phyloP scores from a whole-genome alignment of 2,888 invertebrate genomes.

The Timandra comae region DNA sequence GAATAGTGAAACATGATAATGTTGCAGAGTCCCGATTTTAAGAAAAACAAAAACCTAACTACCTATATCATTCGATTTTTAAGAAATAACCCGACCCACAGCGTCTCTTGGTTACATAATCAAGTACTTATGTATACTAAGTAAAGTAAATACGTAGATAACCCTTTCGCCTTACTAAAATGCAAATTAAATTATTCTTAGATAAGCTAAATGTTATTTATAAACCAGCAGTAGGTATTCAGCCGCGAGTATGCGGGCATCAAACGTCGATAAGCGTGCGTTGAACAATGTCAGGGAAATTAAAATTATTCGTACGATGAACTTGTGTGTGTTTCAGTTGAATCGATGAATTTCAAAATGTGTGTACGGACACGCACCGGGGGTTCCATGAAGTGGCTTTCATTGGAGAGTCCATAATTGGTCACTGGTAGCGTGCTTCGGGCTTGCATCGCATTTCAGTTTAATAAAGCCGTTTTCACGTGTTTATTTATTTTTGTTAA shows the following conservation, averaged over 20 bases:
- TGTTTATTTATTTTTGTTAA: too few species aligned
- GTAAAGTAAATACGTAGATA: too few species aligned
- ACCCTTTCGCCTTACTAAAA: too few species aligned
- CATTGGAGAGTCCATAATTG: not conserved
- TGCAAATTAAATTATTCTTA: too few species aligned
- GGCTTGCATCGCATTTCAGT: not conserved
- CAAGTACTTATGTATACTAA: too few species aligned
- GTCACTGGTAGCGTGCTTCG: not conserved
- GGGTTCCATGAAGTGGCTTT: not conserved
- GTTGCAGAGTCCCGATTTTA: too few species aligned
- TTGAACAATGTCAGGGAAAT: not conserved
- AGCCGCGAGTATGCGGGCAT: too few species aligned
- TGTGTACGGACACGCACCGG: not conserved
- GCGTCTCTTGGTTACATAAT: too few species aligned
- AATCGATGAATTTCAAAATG: not conserved
- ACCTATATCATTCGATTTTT: not conserved
- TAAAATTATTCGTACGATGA: not conserved
- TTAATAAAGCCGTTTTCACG: too few species aligned
- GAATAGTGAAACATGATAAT: too few species aligned
- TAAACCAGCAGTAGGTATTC: too few species aligned
- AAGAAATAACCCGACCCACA: not conserved
- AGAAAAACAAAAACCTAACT: slow-evolving; percentile 16
- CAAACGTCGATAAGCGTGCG: not conserved
- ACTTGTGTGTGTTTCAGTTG: not conserved
- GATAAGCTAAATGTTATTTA: too few species aligned